A percentile compares a stretch with the other conserved stretches of the same genome.
These are phyloP conservation scores for Paramuricea clavata DNA, from an alignment of 92 coral and sea anemone genomes.

Conservation along the genomic window DNA sequence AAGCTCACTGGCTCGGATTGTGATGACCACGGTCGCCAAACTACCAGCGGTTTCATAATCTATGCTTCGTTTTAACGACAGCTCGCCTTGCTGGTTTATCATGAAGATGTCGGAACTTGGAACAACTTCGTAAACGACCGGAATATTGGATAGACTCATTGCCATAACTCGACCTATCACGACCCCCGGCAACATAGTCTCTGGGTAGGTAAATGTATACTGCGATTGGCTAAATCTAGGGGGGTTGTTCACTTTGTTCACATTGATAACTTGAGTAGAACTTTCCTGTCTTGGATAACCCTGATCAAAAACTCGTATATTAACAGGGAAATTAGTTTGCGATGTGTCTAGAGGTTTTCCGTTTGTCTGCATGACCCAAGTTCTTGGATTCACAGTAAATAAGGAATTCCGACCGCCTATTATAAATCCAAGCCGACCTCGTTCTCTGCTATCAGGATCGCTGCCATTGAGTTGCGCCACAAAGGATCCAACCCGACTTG, in stretches of 20 bases:
- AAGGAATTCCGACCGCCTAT: slow-evolving; percentile 77
- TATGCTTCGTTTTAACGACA: slow-evolving; percentile 71
- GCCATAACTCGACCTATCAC: slow-evolving; percentile 77
- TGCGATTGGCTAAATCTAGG: slow-evolving; percentile 74
- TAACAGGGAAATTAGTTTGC: slow-evolving; percentile 59
- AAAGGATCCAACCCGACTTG: slow-evolving; percentile 63
- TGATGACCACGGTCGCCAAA: slow-evolving; percentile 51
- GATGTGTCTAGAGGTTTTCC: slow-evolving; percentile 62
- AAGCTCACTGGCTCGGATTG: slow-evolving; percentile 71
- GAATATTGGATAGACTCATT: slow-evolving; percentile 76
- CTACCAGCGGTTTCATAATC: slow-evolving; percentile 74
- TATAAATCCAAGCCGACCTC: slow-evolving; percentile 61
- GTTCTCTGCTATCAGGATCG: slow-evolving; percentile 78
- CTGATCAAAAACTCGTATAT: slow-evolving; percentile 73
- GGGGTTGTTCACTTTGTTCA: slow-evolving; percentile 74
- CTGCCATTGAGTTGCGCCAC: slow-evolving; percentile 76
- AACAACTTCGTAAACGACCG: slow-evolving; percentile 71
- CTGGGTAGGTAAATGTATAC: slow-evolving; percentile 74
- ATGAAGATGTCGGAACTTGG: slow-evolving; percentile 67
- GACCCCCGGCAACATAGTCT: slow-evolving; percentile 70
- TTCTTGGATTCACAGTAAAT: slow-evolving; percentile 72
- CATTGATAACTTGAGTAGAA: slow-evolving; percentile 45
- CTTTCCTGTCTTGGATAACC: slow-evolving; percentile 83
- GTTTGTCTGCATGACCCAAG: slow-evolving; percentile 78
- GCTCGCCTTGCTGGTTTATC: slow-evolving; percentile 71